A percentile compares a stretch with the other conserved stretches of the same genome.
Evolutionary conservation across 2,888 invertebrate species (phyloP).

Genomic region (Eucera pruinosa): DNA sequence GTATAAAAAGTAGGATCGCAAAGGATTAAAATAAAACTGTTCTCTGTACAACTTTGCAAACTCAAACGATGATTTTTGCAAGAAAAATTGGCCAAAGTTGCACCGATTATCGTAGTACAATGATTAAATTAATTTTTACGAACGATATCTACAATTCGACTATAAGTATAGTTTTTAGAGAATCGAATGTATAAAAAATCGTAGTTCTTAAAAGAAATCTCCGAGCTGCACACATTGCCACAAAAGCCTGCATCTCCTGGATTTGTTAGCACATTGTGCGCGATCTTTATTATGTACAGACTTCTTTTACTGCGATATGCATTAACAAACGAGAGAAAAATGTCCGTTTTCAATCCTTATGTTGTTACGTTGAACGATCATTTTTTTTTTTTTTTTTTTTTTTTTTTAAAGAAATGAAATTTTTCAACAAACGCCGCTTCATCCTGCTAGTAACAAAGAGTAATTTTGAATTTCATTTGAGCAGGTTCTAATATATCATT

Average conservation of each 20-base stretch:
- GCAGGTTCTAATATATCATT: slow-evolving; percentile 8
- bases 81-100: neutral
- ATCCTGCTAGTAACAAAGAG: neutral
- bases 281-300: slow-evolving; percentile 34
- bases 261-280: slow-evolving; percentile 38
- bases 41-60: neutral
- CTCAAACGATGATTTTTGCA: neutral
- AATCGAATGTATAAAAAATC: slow-evolving; percentile 44
- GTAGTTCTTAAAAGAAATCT: slow-evolving; percentile 32
- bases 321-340: neutral
- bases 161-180: slow-evolving; percentile 51
- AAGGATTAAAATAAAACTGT: slow-evolving; percentile 27
- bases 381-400: neutral
- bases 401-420: neutral
- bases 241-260: slow-evolving; percentile 24
- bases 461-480: slow-evolving; percentile 11
- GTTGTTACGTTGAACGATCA: slow-evolving; percentile 13
- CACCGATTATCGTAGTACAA: slow-evolving; percentile 7
- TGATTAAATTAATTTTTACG: slow-evolving; percentile 18
- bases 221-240: slow-evolving; percentile 22
- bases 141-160: slow-evolving; percentile 52
- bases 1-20: slow-evolving; percentile 26
- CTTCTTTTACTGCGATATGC: slow-evolving; percentile 22
- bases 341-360: slow-evolving; percentile 1
- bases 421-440: neutral